Conservation (phyloP, 2,113 vertebrate genomes). For the Halcyon malimbica region DNA sequence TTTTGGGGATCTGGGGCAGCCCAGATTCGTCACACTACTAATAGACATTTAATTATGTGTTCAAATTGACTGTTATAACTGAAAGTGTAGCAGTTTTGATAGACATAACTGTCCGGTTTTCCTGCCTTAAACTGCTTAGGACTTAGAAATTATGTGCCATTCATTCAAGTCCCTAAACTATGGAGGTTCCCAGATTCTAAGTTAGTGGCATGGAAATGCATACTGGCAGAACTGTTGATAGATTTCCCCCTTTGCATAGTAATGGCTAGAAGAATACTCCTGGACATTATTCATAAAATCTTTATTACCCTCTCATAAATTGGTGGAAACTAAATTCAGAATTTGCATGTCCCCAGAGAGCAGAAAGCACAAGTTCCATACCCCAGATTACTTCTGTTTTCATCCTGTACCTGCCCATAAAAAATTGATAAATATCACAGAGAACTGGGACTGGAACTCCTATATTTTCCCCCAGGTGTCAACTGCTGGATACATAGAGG, state of each 20-base stretch:
- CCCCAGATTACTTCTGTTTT: neutral
- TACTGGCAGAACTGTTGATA: neutral
- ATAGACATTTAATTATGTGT: neutral
- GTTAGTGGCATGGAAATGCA: neutral
- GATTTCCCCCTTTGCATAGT: neutral
- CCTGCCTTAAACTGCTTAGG: neutral
- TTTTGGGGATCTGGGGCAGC: neutral
- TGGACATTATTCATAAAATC: neutral
- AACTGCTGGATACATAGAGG: neutral
- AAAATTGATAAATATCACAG: neutral
- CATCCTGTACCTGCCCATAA: neutral
- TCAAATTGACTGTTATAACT: neutral
- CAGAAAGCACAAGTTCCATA: neutral
- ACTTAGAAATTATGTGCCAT: no score
- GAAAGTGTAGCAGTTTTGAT: neutral
- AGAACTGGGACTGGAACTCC: neutral
- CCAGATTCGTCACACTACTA: neutral
- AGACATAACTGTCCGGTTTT: neutral
- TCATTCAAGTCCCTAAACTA: neutral
- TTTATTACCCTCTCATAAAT: neutral
- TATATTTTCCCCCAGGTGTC: neutral
- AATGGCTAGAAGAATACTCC: neutral
- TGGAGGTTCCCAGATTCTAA: neutral
- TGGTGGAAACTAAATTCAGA: neutral
- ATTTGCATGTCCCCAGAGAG: neutral